Percentiles rank a stretch among this genome's conserved stretches.
These are phyloP conservation scores for Drosophila vallismaia DNA, from an alignment of 2,888 invertebrate genomes.

Conservation along the genomic window DNA sequence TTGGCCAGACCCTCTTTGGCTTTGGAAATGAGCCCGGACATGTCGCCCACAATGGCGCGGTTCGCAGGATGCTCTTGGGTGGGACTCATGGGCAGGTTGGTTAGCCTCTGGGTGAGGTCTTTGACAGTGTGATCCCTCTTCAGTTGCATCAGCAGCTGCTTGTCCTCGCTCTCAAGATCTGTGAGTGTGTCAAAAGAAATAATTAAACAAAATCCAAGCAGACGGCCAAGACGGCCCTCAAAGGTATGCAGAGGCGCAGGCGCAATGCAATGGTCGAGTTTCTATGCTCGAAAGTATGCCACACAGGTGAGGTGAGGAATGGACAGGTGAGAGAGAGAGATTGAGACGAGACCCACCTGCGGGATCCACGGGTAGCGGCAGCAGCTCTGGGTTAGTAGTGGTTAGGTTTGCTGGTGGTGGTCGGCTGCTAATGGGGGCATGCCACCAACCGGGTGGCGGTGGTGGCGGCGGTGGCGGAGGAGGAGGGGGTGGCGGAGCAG, in stretches of 20 bases:
- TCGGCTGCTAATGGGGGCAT: constrained; percentile 49
- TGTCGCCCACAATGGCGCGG: constrained; percentile 88
- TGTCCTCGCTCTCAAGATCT: constrained; percentile 87
- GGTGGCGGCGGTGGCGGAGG: constrained; percentile 80
- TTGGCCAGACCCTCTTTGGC: constrained; percentile 96
- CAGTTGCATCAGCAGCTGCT: constrained; percentile 87
- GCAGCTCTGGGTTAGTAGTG: constrained; percentile 46
- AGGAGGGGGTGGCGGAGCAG: constrained; percentile 54
- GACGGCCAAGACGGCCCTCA: constrained; percentile 10
- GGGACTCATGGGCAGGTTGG: constrained; percentile 86
- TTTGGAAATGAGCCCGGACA: constrained; percentile 95
- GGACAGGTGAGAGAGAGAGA: constrained; percentile 8
- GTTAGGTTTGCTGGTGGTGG: constrained; percentile 47
- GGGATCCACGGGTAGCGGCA: constrained; percentile 43
- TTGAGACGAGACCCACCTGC: constrained; percentile 54
- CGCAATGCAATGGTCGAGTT: constrained; percentile 25
- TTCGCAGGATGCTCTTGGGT: constrained; percentile 85
- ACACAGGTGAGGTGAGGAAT: constrained; percentile 26
- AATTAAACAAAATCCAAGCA: not conserved
- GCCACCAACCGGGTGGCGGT: constrained; percentile 78
- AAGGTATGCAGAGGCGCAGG: constrained; percentile 45
- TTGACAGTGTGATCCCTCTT: constrained; percentile 94
- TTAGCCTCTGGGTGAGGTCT: constrained; percentile 93
- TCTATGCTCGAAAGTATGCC: constrained; percentile 58
- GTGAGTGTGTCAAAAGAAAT: not conserved